Conservation (phyloP, 2,113 vertebrate genomes). For the Plotosus lineatus region DNA sequence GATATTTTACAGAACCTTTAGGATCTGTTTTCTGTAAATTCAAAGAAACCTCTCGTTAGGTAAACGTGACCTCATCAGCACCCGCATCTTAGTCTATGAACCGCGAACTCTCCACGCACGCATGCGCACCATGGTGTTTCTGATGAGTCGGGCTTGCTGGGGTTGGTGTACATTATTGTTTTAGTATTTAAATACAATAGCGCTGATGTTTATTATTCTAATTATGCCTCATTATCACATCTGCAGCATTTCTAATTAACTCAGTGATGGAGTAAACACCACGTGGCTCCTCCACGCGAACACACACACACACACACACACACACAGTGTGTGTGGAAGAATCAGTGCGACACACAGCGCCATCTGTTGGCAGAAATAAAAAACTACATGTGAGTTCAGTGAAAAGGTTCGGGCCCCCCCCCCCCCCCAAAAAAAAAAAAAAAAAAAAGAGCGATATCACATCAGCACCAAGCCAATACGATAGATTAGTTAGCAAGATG, state of each 20-base stretch:
- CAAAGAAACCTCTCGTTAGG: too few species aligned
- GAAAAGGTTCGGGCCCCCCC: not conserved
- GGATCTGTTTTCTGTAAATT: too few species aligned
- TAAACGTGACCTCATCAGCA: not conserved
- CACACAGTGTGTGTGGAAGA: constrained; percentile 39
- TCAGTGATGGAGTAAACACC: constrained; percentile 69
- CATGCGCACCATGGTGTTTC: constrained; percentile 37
- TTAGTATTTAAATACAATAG: constrained; percentile 59
- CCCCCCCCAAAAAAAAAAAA: not conserved
- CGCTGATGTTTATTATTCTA: constrained; percentile 72
- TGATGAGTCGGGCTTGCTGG: constrained; percentile 57
- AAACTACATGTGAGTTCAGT: accelerated
- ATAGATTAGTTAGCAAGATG: too few species aligned
- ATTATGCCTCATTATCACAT: constrained; percentile 71
- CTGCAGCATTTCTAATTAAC: constrained; percentile 71
- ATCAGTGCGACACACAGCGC: constrained; percentile 56
- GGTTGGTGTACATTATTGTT: constrained; percentile 58
- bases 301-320: constrained; percentile 58
- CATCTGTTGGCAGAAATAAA: constrained; percentile 57
- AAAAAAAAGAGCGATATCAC: too few species aligned
- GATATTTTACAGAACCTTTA: not conserved
- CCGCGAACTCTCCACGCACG: not conserved
- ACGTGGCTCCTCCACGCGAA: constrained; percentile 56
- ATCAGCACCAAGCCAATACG: too few species aligned
- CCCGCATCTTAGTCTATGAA: not conserved